Evolutionary conservation across 2,888 invertebrate species (phyloP).

Genomic region (Synergus laeviventris): DNA sequence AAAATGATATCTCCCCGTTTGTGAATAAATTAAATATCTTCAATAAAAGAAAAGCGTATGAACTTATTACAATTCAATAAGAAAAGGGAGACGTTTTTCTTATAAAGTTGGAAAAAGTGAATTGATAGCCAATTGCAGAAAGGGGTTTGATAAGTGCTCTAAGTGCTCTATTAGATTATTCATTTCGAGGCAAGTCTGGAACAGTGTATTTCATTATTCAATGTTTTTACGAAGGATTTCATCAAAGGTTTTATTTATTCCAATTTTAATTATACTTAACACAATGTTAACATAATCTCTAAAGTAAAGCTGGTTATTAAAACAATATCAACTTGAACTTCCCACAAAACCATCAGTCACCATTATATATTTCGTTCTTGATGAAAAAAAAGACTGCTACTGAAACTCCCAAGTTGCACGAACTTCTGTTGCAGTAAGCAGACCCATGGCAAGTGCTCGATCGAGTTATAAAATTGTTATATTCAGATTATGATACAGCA

Average conservation of each 20-base stretch:
- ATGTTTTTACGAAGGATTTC: background rate
- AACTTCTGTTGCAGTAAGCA: slow-evolving; percentile 17
- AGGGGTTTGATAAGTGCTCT: background rate
- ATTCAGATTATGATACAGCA: slow-evolving; percentile 36
- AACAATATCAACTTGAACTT: background rate
- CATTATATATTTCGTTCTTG: slow-evolving; percentile 20
- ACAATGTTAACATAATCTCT: slow-evolving; percentile 1
- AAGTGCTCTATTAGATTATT: background rate
- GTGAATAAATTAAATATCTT: background rate
- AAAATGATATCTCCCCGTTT: background rate
- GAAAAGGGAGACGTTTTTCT: background rate
- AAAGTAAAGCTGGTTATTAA: background rate
- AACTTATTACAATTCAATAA: background rate
- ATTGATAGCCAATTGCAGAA: background rate
- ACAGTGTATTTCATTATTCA: background rate
- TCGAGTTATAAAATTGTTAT: slow-evolving; percentile 38
- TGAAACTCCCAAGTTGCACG: slow-evolving; percentile 28
- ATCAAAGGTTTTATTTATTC: background rate
- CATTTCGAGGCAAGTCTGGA: background rate
- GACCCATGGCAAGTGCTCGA: slow-evolving; percentile 37
- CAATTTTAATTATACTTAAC: background rate
- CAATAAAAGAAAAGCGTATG: background rate
- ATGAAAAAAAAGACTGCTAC: slow-evolving; percentile 4
- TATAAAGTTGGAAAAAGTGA: background rate
- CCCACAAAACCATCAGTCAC: slow-evolving; percentile 18